These are phyloP conservation scores for Ceratitis capitata DNA, from an alignment of 1,140 invertebrate genomes.

Conservation along the genomic window DNA sequence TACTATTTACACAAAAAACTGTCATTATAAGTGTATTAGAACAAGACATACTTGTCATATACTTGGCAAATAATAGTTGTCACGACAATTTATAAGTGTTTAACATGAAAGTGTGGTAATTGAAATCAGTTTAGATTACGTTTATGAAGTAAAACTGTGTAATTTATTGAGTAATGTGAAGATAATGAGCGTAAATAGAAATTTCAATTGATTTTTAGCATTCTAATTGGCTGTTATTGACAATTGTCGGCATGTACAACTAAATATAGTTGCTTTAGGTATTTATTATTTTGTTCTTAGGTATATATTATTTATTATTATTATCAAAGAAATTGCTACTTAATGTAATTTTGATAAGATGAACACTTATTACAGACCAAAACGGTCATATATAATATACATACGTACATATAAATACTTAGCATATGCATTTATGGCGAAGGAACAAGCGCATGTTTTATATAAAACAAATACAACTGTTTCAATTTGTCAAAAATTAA, in stretches of 20 bases:
- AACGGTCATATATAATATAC: no score
- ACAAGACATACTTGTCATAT: not conserved
- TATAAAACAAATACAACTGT: no score
- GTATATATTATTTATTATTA: not conserved
- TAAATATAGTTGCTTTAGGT: no score
- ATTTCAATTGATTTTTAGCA: not conserved
- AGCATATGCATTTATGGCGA: no score
- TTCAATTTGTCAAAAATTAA: no score
- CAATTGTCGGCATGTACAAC: not conserved
- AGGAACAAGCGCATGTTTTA: no score
- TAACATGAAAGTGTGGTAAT: not conserved
- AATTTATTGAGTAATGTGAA: not conserved
- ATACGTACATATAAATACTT: no score
- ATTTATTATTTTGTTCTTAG: not conserved
- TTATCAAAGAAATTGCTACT: not conserved
- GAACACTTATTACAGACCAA: no score
- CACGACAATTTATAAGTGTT: not conserved
- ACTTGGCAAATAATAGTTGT: not conserved
- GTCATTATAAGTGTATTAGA: not conserved
- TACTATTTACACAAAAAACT: not conserved
- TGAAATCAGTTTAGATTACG: not conserved
- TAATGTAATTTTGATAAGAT: no score
- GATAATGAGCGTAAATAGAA: not conserved
- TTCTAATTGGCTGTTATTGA: not conserved
- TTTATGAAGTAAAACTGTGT: not conserved